phyloP scores from a whole-genome alignment of 2,797 vertebrate genomes.

The Typhlichthys subterraneus region DNA sequence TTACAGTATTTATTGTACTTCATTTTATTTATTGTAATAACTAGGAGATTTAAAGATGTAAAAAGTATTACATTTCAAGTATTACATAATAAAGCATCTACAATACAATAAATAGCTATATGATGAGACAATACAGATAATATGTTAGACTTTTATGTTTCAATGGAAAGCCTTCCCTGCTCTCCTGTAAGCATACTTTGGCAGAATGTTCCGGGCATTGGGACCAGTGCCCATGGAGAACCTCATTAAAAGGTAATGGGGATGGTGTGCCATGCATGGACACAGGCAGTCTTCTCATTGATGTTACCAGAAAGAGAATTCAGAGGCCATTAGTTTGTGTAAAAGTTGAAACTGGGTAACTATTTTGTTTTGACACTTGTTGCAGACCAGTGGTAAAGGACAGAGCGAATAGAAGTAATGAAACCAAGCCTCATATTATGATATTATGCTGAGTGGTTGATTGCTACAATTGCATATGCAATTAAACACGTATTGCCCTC shows the following conservation, averaged over 20 bases:
- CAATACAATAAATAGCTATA: too few relatives aligned
- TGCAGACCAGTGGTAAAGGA: too few relatives aligned
- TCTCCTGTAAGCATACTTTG: conserved; percentile 56
- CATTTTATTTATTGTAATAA: background rate
- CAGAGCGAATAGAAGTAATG: too few relatives aligned
- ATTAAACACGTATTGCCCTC: background rate
- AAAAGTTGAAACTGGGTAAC: conserved; percentile 45
- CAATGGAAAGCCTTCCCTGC: conserved; percentile 60
- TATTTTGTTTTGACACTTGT: conserved; percentile 7
- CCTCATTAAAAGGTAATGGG: conserved; percentile 65
- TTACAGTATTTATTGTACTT: background rate
- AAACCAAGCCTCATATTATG: background rate
- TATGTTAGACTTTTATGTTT: conserved; percentile 31
- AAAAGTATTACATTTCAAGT: too few relatives aligned
- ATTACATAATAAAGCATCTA: too few relatives aligned
- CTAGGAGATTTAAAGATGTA: too few relatives aligned
- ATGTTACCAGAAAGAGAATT: conserved; percentile 53
- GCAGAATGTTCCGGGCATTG: conserved; percentile 53
- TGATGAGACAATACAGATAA: conserved; percentile 4
- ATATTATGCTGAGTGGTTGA: background rate
- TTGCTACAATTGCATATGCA: background rate
- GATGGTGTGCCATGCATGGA: conserved; percentile 47
- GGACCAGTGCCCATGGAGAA: conserved; percentile 67
- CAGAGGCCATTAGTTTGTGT: conserved; percentile 41
- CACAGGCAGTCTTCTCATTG: conserved; percentile 50